Conservation (phyloP, 2,888 invertebrate species). For the Xestia rhomboidea region DNA sequence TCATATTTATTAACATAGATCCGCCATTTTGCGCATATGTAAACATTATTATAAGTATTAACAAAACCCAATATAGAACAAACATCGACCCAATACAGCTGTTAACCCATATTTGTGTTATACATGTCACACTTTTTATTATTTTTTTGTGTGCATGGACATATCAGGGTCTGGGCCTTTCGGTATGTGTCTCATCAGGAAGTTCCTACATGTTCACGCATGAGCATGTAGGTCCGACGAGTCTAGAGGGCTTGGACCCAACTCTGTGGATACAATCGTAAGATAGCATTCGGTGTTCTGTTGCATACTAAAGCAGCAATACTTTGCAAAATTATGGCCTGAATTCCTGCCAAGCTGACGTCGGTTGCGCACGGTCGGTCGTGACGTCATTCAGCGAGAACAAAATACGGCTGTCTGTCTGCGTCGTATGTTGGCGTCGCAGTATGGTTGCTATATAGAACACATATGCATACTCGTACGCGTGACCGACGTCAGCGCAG, state of each 20-base stretch:
- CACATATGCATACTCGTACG: too few species aligned
- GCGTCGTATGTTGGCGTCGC: too few species aligned
- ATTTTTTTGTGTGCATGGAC: neutral
- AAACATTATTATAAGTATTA: neutral
- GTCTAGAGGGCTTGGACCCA: neutral
- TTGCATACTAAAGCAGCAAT: neutral
- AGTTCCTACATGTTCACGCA: neutral
- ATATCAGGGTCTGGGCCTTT: neutral
- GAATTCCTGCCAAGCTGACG: too few species aligned
- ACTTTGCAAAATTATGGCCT: neutral
- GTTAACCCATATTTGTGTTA: neutral
- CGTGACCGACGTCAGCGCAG: too few species aligned
- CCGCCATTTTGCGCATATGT: neutral
- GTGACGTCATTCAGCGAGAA: too few species aligned
- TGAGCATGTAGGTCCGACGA: neutral
- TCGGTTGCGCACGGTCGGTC: too few species aligned
- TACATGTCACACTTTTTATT: neutral
- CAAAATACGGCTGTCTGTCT: too few species aligned
- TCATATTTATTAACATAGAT: neutral
- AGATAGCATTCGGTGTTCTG: neutral
- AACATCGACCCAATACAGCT: neutral
- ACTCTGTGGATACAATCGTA: constrained; percentile 5
- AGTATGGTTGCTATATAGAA: too few species aligned
- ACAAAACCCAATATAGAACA: neutral
- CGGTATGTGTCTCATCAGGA: too few species aligned